phyloP scores from a whole-genome alignment of 2,113 vertebrate species.

The Melanerpes formicivorus region DNA sequence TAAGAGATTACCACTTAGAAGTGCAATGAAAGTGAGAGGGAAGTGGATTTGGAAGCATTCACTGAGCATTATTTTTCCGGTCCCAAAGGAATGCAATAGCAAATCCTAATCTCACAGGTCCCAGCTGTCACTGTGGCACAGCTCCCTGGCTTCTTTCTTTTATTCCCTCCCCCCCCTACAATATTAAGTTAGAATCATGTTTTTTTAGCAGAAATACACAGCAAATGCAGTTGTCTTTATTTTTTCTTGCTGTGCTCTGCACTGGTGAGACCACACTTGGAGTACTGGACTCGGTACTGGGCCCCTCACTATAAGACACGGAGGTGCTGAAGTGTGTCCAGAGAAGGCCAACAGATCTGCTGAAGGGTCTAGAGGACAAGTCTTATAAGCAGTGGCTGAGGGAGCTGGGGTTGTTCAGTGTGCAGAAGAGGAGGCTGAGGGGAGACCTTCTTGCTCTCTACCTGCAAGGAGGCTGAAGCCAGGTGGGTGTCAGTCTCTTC shows the following conservation, averaged over 20 bases:
- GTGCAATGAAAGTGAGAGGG: background rate
- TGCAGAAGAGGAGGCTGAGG: too few relatives aligned
- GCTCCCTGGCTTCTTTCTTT: background rate
- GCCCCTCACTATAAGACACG: too few relatives aligned
- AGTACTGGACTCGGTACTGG: too few relatives aligned
- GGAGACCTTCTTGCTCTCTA: too few relatives aligned
- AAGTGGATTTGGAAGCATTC: background rate
- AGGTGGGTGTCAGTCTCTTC: too few relatives aligned
- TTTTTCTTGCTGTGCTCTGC: background rate
- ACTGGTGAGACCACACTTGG: too few relatives aligned
- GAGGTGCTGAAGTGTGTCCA: too few relatives aligned
- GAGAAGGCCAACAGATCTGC: too few relatives aligned
- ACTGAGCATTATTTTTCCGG: background rate
- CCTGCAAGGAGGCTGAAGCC: too few relatives aligned
- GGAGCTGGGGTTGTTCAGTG: too few relatives aligned
- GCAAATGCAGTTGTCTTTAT: background rate
- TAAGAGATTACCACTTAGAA: background rate
- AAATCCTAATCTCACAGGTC: conserved; percentile 13
- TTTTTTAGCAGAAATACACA: background rate
- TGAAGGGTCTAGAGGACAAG: too few relatives aligned
- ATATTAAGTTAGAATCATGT: background rate
- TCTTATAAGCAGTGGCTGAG: too few relatives aligned
- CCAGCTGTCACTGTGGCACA: background rate
- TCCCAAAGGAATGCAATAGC: background rate
- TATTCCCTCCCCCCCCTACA: background rate